Conservation (phyloP, 1,140 invertebrate genomes). For the Calliphora vicina region DNA sequence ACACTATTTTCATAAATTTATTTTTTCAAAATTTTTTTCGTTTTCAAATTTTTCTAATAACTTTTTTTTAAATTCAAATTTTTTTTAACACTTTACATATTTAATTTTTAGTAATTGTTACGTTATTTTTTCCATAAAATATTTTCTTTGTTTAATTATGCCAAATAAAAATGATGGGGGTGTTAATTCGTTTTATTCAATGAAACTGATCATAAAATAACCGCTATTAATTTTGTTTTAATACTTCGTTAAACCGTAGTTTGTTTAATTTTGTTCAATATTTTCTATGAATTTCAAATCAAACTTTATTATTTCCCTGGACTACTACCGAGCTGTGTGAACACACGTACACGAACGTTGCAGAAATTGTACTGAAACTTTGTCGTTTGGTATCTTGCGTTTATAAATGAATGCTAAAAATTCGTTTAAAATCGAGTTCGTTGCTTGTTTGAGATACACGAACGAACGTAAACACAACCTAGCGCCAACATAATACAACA, state of each 20-base stretch:
- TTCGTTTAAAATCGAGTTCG: neutral
- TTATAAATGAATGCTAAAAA: conserved; percentile 14
- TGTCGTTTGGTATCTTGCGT: neutral
- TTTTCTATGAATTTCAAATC: too few species aligned
- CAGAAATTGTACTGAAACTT: conserved; percentile 9
- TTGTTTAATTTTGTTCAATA: too few species aligned
- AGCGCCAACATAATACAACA: neutral
- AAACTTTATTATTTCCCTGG: too few species aligned
- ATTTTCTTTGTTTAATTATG: neutral
- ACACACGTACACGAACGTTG: conserved; percentile 12
- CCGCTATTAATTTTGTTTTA: too few species aligned
- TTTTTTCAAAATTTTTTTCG: neutral
- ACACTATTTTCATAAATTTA: neutral
- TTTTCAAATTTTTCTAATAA: neutral
- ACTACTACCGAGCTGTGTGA: neutral
- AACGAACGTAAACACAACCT: conserved; percentile 30
- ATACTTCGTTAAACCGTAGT: too few species aligned
- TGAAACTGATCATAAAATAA: too few species aligned
- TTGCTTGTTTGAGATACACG: neutral
- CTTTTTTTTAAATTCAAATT: neutral
- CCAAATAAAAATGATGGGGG: neutral
- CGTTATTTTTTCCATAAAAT: neutral
- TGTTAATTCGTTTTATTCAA: too few species aligned
- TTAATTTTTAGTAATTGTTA: neutral
- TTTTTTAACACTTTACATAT: too few species aligned